Evolutionary conservation across 1,140 invertebrate species (phyloP).

Genomic region (Halyomorpha halys): DNA sequence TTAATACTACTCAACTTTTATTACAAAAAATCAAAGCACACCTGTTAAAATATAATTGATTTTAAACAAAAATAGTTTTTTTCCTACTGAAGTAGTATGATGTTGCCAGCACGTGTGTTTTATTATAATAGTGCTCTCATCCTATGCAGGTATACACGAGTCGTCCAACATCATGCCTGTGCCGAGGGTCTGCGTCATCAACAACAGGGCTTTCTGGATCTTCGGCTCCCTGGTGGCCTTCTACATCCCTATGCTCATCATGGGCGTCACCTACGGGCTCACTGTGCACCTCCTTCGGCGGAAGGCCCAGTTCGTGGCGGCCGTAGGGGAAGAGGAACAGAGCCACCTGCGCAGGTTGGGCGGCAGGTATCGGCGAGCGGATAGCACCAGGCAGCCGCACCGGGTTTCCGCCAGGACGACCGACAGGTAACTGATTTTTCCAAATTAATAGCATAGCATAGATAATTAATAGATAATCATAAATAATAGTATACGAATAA

Average conservation of each 20-base stretch:
- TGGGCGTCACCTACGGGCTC: constrained; percentile 79
- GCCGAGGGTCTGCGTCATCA: constrained; percentile 65
- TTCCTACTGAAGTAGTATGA: too few relatives aligned
- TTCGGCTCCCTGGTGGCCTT: constrained; percentile 83
- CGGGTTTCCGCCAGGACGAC: constrained; percentile 18
- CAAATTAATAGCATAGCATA: too few relatives aligned
- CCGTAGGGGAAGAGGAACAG: constrained; percentile 44
- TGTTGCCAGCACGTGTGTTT: too few relatives aligned
- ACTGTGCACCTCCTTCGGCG: constrained; percentile 73
- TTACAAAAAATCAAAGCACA: too few relatives aligned
- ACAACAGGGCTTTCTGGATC: constrained; percentile 75
- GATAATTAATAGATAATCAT: too few relatives aligned
- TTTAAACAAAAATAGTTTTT: too few relatives aligned
- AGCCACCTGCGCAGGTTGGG: constrained; percentile 42
- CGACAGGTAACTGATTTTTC: constrained; percentile 22
- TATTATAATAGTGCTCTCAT: too few relatives aligned
- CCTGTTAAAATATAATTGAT: too few relatives aligned
- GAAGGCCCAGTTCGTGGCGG: constrained; percentile 55
- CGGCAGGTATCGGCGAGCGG: constrained; percentile 36
- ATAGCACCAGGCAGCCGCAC: constrained; percentile 10
- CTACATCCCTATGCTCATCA: constrained; percentile 86
- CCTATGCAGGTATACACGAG: constrained; percentile 60
- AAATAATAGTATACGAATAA: too few relatives aligned
- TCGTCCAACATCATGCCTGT: constrained; percentile 64
- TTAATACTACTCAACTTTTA: too few relatives aligned